phyloP scores from a whole-genome alignment of 2,888 invertebrate species.

The Podabrus alpinus region DNA sequence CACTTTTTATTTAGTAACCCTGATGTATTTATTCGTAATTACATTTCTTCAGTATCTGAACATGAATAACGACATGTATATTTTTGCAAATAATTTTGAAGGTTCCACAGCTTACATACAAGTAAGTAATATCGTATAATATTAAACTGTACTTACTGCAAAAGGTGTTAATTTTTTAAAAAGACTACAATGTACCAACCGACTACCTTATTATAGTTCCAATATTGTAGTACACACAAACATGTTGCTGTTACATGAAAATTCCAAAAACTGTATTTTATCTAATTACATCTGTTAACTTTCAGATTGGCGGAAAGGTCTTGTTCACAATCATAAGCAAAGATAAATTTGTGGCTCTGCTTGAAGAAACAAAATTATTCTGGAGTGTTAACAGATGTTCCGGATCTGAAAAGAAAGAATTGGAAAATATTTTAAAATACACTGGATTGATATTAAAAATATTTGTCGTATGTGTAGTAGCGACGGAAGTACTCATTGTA shows the following conservation, averaged over 20 bases:
- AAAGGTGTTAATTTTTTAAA: neutral
- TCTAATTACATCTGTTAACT: neutral
- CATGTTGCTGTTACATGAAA: no score
- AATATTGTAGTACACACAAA: no score
- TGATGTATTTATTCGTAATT: constrained; percentile 4
- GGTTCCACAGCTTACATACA: constrained; percentile 15
- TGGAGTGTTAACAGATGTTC: constrained; percentile 6
- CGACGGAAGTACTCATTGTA: constrained; percentile 12
- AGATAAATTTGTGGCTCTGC: neutral
- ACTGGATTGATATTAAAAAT: neutral
- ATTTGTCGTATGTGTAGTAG: constrained; percentile 1
- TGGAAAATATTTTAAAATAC: neutral
- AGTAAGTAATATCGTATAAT: neutral
- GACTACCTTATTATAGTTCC: no score
- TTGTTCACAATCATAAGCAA: constrained; percentile 8
- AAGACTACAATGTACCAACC: no score
- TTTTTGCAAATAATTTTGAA: constrained; percentile 17
- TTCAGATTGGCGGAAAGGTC: constrained; percentile 15
- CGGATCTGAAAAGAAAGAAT: neutral
- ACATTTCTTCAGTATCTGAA: constrained; percentile 8
- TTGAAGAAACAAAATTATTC: constrained; percentile 6
- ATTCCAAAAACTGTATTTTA: no score
- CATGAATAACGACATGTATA: constrained; percentile 7
- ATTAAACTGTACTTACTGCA: no score
- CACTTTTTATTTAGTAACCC: neutral